phyloP scores from a whole-genome alignment of 2,113 vertebrate species.

The Ploceus nigricollis region DNA sequence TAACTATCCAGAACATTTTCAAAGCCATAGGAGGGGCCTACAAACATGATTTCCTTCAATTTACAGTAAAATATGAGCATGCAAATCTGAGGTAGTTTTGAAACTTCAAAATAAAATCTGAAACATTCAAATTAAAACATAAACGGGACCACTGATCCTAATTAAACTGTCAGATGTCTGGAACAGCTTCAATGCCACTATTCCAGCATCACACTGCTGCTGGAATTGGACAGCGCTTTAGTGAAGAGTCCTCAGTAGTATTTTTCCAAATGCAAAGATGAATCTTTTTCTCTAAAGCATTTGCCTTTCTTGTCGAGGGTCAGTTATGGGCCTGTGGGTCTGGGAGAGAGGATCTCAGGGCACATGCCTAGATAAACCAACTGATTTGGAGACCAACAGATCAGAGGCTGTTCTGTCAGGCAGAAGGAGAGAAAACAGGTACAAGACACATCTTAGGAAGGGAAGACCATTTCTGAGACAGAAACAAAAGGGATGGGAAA shows the following conservation, averaged over 20 bases:
- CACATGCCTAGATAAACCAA: not conserved
- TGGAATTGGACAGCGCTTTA: not conserved
- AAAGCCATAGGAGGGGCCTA: not conserved
- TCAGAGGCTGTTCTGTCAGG: not conserved
- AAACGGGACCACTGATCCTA: not conserved
- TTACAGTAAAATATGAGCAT: not conserved
- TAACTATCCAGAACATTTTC: not conserved
- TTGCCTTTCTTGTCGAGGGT: not conserved
- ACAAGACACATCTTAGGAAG: not conserved
- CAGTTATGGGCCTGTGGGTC: not conserved
- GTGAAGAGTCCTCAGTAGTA: not conserved
- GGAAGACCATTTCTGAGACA: not conserved
- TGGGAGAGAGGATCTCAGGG: not conserved
- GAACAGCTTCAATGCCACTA: not conserved
- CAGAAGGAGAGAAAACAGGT: not conserved
- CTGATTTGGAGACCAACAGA: not conserved
- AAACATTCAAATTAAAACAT: not conserved
- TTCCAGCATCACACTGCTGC: not conserved
- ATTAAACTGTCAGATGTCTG: not conserved
- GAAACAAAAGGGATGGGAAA: not conserved
- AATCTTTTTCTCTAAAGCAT: not conserved
- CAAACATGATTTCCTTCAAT: not conserved
- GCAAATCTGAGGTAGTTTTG: not conserved
- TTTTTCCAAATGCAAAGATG: constrained; percentile 1
- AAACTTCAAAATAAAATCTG: not conserved